phyloP scores from a whole-genome alignment of 64 coral and sea anemone genomes.

The Stichodactyla mertensii region DNA sequence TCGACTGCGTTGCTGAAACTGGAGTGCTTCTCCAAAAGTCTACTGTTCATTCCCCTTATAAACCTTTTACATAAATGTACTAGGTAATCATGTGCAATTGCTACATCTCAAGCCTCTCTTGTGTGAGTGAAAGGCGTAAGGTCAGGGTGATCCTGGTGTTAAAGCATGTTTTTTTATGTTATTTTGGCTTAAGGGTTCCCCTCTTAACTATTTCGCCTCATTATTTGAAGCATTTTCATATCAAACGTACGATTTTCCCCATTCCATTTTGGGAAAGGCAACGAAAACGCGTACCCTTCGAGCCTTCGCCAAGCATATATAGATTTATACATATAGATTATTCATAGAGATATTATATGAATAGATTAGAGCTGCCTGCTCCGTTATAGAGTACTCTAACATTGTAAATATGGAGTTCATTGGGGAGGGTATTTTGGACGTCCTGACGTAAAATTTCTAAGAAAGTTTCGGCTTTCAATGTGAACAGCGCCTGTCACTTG shows the following conservation, averaged over 20 bases:
- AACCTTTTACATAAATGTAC: too few relatives aligned
- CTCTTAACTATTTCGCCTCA: too few relatives aligned
- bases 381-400: background rate
- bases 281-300: background rate
- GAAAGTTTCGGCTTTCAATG: background rate
- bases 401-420: conserved; percentile 1
- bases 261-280: background rate
- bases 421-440: background rate
- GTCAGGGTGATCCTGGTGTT: too few relatives aligned
- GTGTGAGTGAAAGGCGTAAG: too few relatives aligned
- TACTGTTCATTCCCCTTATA: too few relatives aligned
- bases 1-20: too few relatives aligned
- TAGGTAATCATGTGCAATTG: too few relatives aligned
- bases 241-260: background rate
- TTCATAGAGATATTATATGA: conserved; percentile 3
- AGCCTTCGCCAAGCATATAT: background rate
- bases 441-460: conserved; percentile 3
- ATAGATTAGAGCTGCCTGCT: background rate
- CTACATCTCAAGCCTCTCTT: too few relatives aligned
- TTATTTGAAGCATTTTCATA: too few relatives aligned
- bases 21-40: too few relatives aligned
- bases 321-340: conserved; percentile 15
- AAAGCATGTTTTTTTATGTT: too few relatives aligned
- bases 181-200: too few relatives aligned
- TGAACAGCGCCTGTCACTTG: background rate